A percentile compares a stretch with the other conserved stretches of the same genome.
These are phyloP conservation scores for Adelphocoris suturalis DNA, from an alignment of 2,888 invertebrate genomes.

Conservation along the genomic window DNA sequence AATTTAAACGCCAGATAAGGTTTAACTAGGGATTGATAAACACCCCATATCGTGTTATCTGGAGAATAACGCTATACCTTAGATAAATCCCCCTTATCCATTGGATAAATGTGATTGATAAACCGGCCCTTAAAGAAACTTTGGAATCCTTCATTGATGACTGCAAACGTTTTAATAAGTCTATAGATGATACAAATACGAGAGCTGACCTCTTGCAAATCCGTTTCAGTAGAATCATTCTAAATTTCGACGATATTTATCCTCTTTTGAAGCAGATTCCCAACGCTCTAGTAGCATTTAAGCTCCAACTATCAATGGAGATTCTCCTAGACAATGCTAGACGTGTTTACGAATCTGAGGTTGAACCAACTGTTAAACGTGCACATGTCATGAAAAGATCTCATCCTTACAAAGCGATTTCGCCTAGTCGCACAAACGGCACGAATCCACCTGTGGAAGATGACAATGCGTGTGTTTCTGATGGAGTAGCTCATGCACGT, in stretches of 20 bases:
- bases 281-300: neutral
- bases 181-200: neutral
- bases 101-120: too few species aligned
- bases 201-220: neutral
- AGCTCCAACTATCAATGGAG: neutral
- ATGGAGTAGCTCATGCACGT: too few species aligned
- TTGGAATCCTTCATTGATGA: neutral
- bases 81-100: too few species aligned
- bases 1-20: too few species aligned
- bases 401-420: neutral
- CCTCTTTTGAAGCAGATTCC: neutral
- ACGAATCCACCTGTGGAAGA: too few species aligned
- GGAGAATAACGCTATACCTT: too few species aligned
- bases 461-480: too few species aligned
- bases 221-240: neutral
- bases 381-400: neutral
- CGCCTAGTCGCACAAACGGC: neutral
- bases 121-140: neutral
- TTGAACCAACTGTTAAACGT: neutral
- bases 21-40: too few species aligned
- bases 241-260: neutral
- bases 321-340: neutral
- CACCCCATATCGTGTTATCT: too few species aligned
- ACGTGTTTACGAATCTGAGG: neutral
- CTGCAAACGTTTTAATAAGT: neutral